Conservation (phyloP, 92 coral and sea anemone species). For the Micromussa lordhowensis region DNA sequence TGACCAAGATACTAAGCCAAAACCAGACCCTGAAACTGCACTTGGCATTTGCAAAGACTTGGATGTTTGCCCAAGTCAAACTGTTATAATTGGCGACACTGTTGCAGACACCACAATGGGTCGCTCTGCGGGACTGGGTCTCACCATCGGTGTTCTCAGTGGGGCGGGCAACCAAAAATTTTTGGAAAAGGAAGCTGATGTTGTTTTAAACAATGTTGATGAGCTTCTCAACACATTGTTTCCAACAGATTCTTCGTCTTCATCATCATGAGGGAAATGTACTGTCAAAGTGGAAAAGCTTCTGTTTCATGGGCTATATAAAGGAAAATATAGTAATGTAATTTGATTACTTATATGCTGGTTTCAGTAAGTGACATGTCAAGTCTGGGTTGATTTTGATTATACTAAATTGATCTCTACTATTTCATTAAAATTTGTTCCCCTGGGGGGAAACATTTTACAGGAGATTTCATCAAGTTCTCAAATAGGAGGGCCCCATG, state of each 20-base stretch:
- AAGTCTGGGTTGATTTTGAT: neutral
- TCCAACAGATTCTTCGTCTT: constrained; percentile 8
- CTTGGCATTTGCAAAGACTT: constrained; percentile 85
- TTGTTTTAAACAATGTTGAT: constrained; percentile 81
- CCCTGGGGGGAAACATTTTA: neutral
- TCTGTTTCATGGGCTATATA: neutral
- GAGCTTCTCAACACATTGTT: constrained; percentile 75
- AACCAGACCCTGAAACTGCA: constrained; percentile 94
- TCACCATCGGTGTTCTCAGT: constrained; percentile 89
- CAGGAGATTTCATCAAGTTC: too few species aligned
- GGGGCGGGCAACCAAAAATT: constrained; percentile 85
- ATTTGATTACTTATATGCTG: neutral
- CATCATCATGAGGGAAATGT: neutral
- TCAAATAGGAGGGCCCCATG: too few species aligned
- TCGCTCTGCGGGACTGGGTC: constrained; percentile 88
- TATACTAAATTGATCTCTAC: neutral
- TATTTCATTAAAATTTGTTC: neutral
- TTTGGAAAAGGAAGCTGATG: constrained; percentile 86
- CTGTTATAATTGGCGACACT: constrained; percentile 93
- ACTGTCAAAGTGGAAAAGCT: neutral
- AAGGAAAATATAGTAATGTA: neutral
- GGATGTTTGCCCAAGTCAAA: constrained; percentile 75
- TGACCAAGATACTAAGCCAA: constrained; percentile 81
- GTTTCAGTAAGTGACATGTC: neutral
- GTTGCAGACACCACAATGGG: constrained; percentile 95